phyloP scores from a whole-genome alignment of 2,888 invertebrate species.

The Aspidiotus rigidus region DNA sequence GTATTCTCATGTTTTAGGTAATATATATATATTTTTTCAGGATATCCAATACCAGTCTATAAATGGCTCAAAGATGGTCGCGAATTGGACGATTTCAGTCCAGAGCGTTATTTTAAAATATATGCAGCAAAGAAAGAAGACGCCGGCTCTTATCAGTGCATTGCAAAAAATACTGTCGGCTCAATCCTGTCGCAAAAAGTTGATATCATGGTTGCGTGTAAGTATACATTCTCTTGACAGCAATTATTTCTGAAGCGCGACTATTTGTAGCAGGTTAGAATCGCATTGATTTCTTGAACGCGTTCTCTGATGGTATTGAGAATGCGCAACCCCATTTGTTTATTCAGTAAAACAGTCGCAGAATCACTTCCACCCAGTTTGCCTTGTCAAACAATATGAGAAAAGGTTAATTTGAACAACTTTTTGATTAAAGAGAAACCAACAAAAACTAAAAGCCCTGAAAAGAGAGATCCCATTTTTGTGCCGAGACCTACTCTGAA shows the following conservation, averaged over 20 bases:
- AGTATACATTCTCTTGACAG: constrained; percentile 45
- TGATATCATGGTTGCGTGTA: constrained; percentile 83
- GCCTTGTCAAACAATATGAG: too few species aligned
- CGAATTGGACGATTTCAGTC: constrained; percentile 68
- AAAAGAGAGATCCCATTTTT: too few species aligned
- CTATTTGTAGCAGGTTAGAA: too few species aligned
- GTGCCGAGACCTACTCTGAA: too few species aligned
- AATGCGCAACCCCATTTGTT: background rate
- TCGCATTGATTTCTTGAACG: too few species aligned
- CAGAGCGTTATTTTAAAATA: constrained; percentile 75
- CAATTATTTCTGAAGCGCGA: too few species aligned
- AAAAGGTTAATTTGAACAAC: too few species aligned
- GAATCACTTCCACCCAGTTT: background rate
- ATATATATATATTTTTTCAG: constrained; percentile 49
- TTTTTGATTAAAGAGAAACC: too few species aligned
- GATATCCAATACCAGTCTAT: constrained; percentile 85
- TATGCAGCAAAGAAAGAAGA: constrained; percentile 69
- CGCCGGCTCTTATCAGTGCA: constrained; percentile 84
- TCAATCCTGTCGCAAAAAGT: constrained; percentile 86
- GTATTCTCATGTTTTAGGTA: too few species aligned
- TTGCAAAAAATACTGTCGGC: constrained; percentile 83
- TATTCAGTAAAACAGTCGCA: background rate
- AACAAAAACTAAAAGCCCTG: too few species aligned
- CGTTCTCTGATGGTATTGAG: background rate
- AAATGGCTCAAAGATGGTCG: constrained; percentile 82